Conservation (phyloP, 2,888 invertebrate genomes). For the Ectemnius lituratus region DNA sequence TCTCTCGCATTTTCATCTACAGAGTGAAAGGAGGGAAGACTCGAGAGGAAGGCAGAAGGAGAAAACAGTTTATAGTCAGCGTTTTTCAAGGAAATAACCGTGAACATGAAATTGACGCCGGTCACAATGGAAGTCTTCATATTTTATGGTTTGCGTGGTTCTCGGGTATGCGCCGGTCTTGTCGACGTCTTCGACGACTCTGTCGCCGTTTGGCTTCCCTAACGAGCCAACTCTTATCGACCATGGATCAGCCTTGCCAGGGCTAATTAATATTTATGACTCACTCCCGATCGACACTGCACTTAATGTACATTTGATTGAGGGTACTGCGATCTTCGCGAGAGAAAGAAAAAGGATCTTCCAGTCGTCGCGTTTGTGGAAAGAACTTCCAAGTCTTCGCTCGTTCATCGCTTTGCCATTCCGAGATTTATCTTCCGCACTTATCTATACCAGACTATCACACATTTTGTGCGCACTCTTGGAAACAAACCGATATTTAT, state of each 20-base stretch:
- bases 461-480: slow-evolving; percentile 32
- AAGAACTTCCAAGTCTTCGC: slow-evolving; percentile 28
- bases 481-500: slow-evolving; percentile 9
- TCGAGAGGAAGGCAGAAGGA: background rate
- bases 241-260: slow-evolving; percentile 45
- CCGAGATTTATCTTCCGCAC: slow-evolving; percentile 26
- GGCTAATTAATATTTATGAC: slow-evolving; percentile 65
- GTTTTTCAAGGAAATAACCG: slow-evolving; percentile 40
- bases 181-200: background rate
- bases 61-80: slow-evolving; percentile 17
- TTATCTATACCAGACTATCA: slow-evolving; percentile 27
- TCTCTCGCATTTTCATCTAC: background rate
- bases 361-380: slow-evolving; percentile 33
- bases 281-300: slow-evolving; percentile 58
- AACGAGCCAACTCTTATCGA: slow-evolving; percentile 50
- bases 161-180: slow-evolving; percentile 24
- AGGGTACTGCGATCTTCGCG: slow-evolving; percentile 18
- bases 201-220: slow-evolving; percentile 38
- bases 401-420: slow-evolving; percentile 5
- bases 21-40: background rate
- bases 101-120: slow-evolving; percentile 42
- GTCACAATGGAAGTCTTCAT: slow-evolving; percentile 27
- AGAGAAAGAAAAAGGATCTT: background rate
- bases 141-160: slow-evolving; percentile 41
- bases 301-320: slow-evolving; percentile 61